Percentiles rank a stretch among this genome's conserved stretches.
These are phyloP conservation scores for Aythya baeri DNA, from an alignment of 2,113 vertebrate genomes.

Conservation along the genomic window DNA sequence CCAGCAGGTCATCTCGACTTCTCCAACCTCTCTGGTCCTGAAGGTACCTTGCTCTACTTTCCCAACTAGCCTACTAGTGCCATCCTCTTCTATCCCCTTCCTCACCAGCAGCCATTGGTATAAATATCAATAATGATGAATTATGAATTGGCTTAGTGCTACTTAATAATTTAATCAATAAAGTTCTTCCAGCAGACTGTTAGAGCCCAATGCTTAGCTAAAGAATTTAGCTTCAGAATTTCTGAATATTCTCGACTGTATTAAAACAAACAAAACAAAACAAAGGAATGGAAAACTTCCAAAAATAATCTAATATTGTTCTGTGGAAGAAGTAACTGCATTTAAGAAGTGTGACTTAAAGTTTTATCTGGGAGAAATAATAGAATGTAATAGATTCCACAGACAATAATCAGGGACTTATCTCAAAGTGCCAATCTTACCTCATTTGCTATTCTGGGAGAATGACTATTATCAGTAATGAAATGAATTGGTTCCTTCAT, in stretches of 20 bases:
- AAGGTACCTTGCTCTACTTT: not conserved
- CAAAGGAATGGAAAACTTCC: not conserved
- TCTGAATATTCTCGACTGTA: not conserved
- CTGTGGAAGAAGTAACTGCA: not conserved
- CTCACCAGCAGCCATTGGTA: not conserved
- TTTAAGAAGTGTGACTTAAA: constrained; percentile 11
- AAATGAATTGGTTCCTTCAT: constrained; percentile 9
- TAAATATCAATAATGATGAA: constrained; percentile 19
- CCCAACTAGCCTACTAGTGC: not conserved
- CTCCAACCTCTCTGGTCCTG: not conserved
- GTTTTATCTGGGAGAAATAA: constrained; percentile 23
- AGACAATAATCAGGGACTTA: constrained; percentile 8
- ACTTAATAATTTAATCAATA: constrained; percentile 27
- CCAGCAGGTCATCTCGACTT: not conserved
- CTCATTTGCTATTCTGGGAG: constrained; percentile 58
- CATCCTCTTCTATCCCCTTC: not conserved
- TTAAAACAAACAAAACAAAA: not conserved
- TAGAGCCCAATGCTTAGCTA: not conserved
- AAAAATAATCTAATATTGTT: not conserved
- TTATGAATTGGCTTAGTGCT: constrained; percentile 16
- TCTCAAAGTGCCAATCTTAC: constrained; percentile 41
- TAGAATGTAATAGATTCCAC: constrained; percentile 24
- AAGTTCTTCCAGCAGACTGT: not conserved
- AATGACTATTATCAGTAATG: constrained; percentile 57
- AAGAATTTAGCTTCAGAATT: not conserved